phyloP scores from a whole-genome alignment of 2,113 vertebrate species.

The Salvelinus sp. region DNA sequence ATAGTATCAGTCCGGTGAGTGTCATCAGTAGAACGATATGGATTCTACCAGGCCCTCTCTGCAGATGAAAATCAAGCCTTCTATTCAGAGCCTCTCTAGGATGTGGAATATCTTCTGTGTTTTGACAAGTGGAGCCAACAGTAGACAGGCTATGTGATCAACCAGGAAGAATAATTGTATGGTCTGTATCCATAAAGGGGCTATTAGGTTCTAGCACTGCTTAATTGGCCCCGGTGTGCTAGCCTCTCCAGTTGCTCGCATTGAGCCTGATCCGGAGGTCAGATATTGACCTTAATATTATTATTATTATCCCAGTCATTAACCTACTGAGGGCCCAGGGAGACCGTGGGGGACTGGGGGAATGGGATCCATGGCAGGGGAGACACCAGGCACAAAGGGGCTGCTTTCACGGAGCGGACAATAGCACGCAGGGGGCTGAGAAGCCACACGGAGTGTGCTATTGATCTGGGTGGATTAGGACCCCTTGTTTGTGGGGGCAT shows the following conservation, averaged over 20 bases:
- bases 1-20: constrained; percentile 17
- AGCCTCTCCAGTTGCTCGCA: constrained; percentile 9
- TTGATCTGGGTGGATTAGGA: constrained; percentile 79
- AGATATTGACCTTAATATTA: constrained; percentile 60
- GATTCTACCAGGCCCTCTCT: constrained; percentile 2
- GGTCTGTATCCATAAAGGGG: constrained; percentile 56
- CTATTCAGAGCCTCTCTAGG: neutral
- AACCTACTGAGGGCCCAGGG: constrained; percentile 55
- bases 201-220: constrained; percentile 52
- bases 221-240: constrained; percentile 37
- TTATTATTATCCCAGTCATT: constrained; percentile 66
- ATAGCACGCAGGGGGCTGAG: constrained; percentile 33
- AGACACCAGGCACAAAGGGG: constrained; percentile 40
- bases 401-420: constrained; percentile 53
- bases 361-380: constrained; percentile 39
- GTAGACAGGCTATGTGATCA: constrained; percentile 42
- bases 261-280: constrained; percentile 61
- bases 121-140: constrained; percentile 43
- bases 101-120: constrained; percentile 26
- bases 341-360: constrained; percentile 29
- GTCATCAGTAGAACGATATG: constrained; percentile 1
- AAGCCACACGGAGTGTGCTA: constrained; percentile 58
- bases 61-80: constrained; percentile 23
- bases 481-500: constrained; percentile 72
- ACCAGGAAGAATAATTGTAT: constrained; percentile 57